Conservation (phyloP, 2,888 invertebrate genomes). For the Siphonodentalium dalli region DNA sequence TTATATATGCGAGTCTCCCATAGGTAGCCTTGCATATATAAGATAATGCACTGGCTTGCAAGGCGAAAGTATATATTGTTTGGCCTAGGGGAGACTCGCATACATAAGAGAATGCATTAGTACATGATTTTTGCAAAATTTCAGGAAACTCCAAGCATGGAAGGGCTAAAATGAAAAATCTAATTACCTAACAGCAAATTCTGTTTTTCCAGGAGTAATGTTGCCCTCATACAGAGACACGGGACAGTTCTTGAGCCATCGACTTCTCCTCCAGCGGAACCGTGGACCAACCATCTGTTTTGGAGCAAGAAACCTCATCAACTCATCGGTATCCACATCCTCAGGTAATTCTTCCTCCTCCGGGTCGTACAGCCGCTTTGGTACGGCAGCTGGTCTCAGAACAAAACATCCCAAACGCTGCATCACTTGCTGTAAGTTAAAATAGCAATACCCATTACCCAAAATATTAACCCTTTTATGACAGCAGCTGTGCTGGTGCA, state of each 20-base stretch:
- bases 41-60: too few relatives aligned
- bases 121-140: too few relatives aligned
- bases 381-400: constrained; percentile 58
- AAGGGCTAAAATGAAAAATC: too few relatives aligned
- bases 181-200: constrained; percentile 61
- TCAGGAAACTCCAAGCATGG: too few relatives aligned
- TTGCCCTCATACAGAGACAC: constrained; percentile 63
- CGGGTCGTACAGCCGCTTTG: constrained; percentile 54
- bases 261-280: constrained; percentile 60
- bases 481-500: too few relatives aligned
- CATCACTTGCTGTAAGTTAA: constrained; percentile 53
- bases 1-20: too few relatives aligned
- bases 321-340: constrained; percentile 62
- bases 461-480: too few relatives aligned
- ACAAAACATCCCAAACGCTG: constrained; percentile 57
- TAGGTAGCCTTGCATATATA: too few relatives aligned
- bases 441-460: neutral
- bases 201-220: constrained; percentile 59
- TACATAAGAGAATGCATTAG: too few relatives aligned
- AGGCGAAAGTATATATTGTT: too few relatives aligned
- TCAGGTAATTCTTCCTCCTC: constrained; percentile 62
- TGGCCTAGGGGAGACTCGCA: too few relatives aligned
- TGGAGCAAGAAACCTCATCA: constrained; percentile 53
- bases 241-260: constrained; percentile 62
- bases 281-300: constrained; percentile 60